phyloP scores from a whole-genome alignment of 2,888 invertebrate species.

The Macrostomum cliftonense region DNA sequence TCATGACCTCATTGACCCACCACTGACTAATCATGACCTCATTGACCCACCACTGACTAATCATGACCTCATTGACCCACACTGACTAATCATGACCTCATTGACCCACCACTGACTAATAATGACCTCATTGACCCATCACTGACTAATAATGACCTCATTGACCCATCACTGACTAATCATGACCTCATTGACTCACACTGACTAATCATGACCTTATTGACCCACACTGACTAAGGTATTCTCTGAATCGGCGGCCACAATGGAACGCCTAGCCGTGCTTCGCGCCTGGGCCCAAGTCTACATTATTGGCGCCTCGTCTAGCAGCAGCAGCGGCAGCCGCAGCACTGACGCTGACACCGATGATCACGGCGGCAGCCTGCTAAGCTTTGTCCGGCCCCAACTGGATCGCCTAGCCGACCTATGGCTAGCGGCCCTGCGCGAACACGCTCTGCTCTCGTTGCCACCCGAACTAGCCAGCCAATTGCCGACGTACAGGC shows the following conservation, averaged over 20 bases:
- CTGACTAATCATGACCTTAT: no score
- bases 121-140: no score
- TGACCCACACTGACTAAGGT: slow-evolving; percentile 17
- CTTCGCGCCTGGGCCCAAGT: slow-evolving; percentile 92
- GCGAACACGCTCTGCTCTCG: slow-evolving; percentile 78
- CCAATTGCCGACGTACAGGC: slow-evolving; percentile 48
- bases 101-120: no score
- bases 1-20: no score
- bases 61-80: no score
- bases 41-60: no score
- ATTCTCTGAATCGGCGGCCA: slow-evolving; percentile 88
- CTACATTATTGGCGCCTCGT: slow-evolving; percentile 9
- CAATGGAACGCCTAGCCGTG: slow-evolving; percentile 84
- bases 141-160: no score
- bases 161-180: no score
- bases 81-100: no score
- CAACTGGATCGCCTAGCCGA: slow-evolving; percentile 73
- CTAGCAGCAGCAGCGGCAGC: neutral
- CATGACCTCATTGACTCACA: no score
- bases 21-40: no score
- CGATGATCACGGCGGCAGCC: slow-evolving; percentile 15
- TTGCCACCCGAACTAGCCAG: slow-evolving; percentile 45
- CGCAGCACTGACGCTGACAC: no score
- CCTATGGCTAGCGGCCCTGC: slow-evolving; percentile 81
- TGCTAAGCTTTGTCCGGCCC: slow-evolving; percentile 75